Evolutionary conservation across 2,888 invertebrate genomes (phyloP).

Genomic region (Microctonus brassicae): DNA sequence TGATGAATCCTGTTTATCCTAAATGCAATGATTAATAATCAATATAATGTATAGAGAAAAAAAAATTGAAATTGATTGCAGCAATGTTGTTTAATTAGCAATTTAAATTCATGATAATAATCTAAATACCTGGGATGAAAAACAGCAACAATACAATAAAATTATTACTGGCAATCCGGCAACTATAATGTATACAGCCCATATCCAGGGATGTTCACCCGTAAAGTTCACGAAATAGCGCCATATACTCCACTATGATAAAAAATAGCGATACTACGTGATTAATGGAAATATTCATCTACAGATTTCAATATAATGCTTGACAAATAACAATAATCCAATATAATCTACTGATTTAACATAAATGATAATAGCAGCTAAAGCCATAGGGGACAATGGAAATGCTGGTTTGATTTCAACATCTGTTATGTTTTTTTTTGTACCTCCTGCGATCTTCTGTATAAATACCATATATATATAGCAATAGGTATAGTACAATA

Average conservation of each 20-base stretch:
- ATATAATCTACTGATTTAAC: neutral
- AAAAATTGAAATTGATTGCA: neutral
- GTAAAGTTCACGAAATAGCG: slow-evolving; percentile 82
- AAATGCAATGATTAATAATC: slow-evolving; percentile 18
- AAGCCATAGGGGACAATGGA: no score
- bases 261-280: slow-evolving; percentile 42
- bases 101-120: neutral
- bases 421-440: slow-evolving; percentile 17
- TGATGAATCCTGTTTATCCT: slow-evolving; percentile 57
- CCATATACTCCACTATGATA: slow-evolving; percentile 82
- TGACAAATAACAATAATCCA: neutral
- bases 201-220: slow-evolving; percentile 90
- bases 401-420: neutral
- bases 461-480: slow-evolving; percentile 79
- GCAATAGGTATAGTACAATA: slow-evolving; percentile 82
- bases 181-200: slow-evolving; percentile 86
- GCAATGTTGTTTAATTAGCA: neutral
- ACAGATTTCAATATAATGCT: neutral
- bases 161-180: slow-evolving; percentile 84
- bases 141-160: slow-evolving; percentile 86
- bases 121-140: slow-evolving; percentile 71
- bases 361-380: neutral
- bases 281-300: neutral
- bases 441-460: slow-evolving; percentile 79
- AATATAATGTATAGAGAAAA: neutral